Base-by-base conservation (phyloP, 2,113 vertebrate species). In the Sturnus vulgaris region DNA sequence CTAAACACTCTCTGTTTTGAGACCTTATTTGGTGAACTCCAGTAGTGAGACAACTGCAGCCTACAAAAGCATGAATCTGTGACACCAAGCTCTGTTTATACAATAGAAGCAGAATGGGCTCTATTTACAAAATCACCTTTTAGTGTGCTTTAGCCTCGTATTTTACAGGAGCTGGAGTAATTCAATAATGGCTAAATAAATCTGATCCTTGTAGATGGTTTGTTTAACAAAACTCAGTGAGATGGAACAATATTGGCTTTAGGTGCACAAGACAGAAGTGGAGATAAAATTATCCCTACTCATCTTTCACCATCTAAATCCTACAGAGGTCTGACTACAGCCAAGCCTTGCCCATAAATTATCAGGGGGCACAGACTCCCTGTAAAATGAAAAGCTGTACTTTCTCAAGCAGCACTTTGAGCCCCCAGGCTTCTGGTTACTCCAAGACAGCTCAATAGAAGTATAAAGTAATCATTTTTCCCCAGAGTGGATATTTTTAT, bases 21-120 rank as follows among this genome's bases (percentile, higher is more conserved):
- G 87, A 49, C 97, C 96, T 95, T 97, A 97, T 97, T 97, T 97
- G 97, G 96, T 73, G 70, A 40, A 73, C 81, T 92, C 73, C 15
- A 16, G 82, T 72, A 86, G 79, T 23, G 86, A 94, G 86, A 84
- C 75, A 93, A 83, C 68, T n/a, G 52, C 55, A 79, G 86, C 37
- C 35, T 23, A 61, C 47, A 80, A 76, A 71, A 10, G 25, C 28
- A 49, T 19, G 83, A 39, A 76, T 79, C 93, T 88, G 60, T 70
- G 86, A 90, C 76, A 79, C 55, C 52, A 27, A 90, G 65, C 69
- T 93, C 42, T 97, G 94, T 96, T 97, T 97, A 97, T 95, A 88
- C 57, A 95, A 86, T 31, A 53, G 81, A 86, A 90, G 86, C 59
- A 72, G 88, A 97, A 96, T 37, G 57, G 71, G 33, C 40, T 90